Conservation (phyloP, 2,888 invertebrate species). For the Nymphalis urticae region DNA sequence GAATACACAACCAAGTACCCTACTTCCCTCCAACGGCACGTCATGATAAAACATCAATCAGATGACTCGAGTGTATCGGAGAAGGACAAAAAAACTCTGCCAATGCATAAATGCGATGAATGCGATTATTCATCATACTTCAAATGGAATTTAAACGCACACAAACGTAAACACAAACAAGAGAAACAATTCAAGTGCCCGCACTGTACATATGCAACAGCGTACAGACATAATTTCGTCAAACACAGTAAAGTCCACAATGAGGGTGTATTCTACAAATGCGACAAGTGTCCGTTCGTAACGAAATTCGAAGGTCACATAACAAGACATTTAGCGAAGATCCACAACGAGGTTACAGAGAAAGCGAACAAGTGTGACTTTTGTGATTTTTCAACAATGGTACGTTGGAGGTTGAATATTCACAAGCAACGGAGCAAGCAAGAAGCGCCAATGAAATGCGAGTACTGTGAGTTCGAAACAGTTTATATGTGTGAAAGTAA, state of each 20-base stretch:
- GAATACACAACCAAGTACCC: conserved; percentile 58
- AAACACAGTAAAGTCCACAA: conserved; percentile 46
- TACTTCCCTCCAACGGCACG: conserved; percentile 52
- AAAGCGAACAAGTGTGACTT: conserved; percentile 56
- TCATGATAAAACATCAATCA: conserved; percentile 50
- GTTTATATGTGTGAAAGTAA: conserved; percentile 58
- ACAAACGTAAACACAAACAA: conserved; percentile 51
- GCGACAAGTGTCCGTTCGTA: conserved; percentile 61
- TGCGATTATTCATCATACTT: conserved; percentile 49
- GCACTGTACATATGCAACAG: conserved; percentile 45
- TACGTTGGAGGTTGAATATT: conserved; percentile 58
- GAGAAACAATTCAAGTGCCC: conserved; percentile 48
- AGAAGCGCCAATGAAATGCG: conserved; percentile 48
- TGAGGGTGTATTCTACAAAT: conserved; percentile 44
- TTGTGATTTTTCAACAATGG: conserved; percentile 61
- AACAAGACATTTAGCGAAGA: conserved; percentile 58
- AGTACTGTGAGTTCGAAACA: conserved; percentile 55
- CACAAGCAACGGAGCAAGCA: conserved; percentile 58
- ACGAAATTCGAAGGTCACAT: conserved; percentile 64
- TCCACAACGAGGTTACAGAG: conserved; percentile 58
- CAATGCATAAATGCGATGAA: conserved; percentile 43
- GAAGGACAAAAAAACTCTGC: conserved; percentile 29
- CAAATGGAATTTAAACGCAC: conserved; percentile 48
- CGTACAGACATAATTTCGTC: conserved; percentile 45
- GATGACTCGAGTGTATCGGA: conserved; percentile 35